These are phyloP conservation scores for Ericerus pela DNA, from an alignment of 1,140 invertebrate species.

Conservation along the genomic window DNA sequence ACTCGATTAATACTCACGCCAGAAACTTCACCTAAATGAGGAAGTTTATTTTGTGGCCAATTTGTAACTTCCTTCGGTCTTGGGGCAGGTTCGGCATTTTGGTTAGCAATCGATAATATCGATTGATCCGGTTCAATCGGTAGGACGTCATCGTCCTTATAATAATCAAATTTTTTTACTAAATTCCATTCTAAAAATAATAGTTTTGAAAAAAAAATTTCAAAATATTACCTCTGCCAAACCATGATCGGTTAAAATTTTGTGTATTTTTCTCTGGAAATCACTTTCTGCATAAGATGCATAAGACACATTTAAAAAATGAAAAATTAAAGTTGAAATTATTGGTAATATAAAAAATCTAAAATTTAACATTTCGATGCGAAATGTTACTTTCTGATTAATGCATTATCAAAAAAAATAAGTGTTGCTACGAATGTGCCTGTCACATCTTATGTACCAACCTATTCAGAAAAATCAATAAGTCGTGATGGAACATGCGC, in stretches of 20 bases:
- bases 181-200: background rate
- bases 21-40: slow-evolving; percentile 52
- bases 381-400: too few species aligned
- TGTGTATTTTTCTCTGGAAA: background rate
- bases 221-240: background rate
- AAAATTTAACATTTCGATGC: too few species aligned
- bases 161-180: background rate
- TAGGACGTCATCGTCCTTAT: background rate
- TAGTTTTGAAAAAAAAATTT: background rate
- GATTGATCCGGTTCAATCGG: background rate
- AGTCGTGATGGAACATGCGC: too few species aligned
- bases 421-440: too few species aligned
- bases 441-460: too few species aligned
- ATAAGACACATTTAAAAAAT: background rate
- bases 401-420: too few species aligned
- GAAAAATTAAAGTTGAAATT: too few species aligned
- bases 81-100: too few species aligned
- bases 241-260: background rate
- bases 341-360: too few species aligned
- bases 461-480: too few species aligned
- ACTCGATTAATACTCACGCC: slow-evolving; percentile 66
- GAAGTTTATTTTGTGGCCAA: slow-evolving; percentile 18
- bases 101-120: too few species aligned
- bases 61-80: slow-evolving; percentile 16
- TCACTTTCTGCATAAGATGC: background rate